phyloP scores from a whole-genome alignment of 2,113 vertebrate genomes.

The Forbesichthys agassizii region DNA sequence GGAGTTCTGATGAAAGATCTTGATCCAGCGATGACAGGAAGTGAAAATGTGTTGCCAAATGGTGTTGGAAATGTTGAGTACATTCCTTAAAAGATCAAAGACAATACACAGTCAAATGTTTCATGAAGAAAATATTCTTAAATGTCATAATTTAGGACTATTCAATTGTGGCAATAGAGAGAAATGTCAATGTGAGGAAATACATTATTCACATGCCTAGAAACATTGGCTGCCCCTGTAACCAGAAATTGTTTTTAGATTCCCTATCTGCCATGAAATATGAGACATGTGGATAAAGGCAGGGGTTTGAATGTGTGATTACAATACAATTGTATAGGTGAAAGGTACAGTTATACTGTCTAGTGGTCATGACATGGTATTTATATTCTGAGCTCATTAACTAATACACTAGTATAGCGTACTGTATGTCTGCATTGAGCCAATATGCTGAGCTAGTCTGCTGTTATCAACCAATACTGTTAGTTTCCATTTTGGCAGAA shows the following conservation, averaged over 20 bases:
- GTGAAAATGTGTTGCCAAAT: constrained; percentile 17
- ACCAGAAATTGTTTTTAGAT: constrained; percentile 29
- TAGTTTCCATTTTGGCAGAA: not conserved
- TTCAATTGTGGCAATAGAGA: constrained; percentile 47
- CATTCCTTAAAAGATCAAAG: constrained; percentile 35
- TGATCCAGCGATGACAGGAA: constrained; percentile 29
- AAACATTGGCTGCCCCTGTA: not conserved
- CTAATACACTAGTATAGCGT: no score
- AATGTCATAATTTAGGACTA: constrained; percentile 33
- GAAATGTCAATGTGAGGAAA: constrained; percentile 31
- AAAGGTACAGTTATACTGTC: no score
- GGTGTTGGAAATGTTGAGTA: constrained; percentile 10
- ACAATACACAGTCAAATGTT: not conserved
- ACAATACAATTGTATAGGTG: no score
- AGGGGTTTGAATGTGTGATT: not conserved
- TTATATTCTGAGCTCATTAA: no score
- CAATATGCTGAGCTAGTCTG: no score
- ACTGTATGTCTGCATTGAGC: no score
- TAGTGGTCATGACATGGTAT: no score
- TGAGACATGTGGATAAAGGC: constrained; percentile 7
- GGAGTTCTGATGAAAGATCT: constrained; percentile 30
- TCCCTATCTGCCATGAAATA: constrained; percentile 28
- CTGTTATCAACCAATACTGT: not conserved
- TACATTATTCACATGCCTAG: constrained; percentile 41
- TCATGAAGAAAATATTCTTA: constrained; percentile 1